Percentiles rank a stretch among this genome's conserved stretches.
These are phyloP conservation scores for Mustelus asterias DNA, from an alignment of 2,113 vertebrate genomes.

Conservation along the genomic window DNA sequence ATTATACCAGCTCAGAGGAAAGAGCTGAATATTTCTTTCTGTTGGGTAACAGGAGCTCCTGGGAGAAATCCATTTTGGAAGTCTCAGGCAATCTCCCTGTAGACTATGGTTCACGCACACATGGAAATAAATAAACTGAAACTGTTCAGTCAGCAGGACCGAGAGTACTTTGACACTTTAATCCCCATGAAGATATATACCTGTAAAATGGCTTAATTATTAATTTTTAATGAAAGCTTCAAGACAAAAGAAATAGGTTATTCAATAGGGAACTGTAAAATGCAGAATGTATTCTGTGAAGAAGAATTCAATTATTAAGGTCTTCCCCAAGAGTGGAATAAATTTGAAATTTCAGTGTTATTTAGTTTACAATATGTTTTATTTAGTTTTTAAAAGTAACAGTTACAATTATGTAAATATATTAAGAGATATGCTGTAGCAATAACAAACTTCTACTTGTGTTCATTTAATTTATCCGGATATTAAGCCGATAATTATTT, in stretches of 20 bases:
- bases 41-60: not conserved
- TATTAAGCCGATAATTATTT: not conserved
- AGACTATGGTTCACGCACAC: not conserved
- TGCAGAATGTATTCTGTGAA: not conserved
- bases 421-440: not conserved
- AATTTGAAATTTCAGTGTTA: not conserved
- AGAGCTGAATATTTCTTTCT: not conserved
- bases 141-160: not conserved
- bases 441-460: not conserved
- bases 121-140: not conserved
- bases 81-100: not conserved
- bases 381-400: not conserved
- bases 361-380: not conserved
- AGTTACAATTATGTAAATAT: not conserved
- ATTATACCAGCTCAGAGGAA: not conserved
- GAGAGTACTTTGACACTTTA: conserved; percentile 11
- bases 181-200: not conserved
- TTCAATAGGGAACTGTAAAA: not conserved
- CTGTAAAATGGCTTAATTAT: conserved; percentile 19
- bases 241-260: not conserved
- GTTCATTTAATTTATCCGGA: not conserved
- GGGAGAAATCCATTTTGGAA: not conserved
- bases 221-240: conserved; percentile 15
- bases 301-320: not conserved
- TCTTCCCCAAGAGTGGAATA: not conserved